Evolutionary conservation across 2,113 vertebrate species (phyloP).

Genomic region (Hucho hucho): DNA sequence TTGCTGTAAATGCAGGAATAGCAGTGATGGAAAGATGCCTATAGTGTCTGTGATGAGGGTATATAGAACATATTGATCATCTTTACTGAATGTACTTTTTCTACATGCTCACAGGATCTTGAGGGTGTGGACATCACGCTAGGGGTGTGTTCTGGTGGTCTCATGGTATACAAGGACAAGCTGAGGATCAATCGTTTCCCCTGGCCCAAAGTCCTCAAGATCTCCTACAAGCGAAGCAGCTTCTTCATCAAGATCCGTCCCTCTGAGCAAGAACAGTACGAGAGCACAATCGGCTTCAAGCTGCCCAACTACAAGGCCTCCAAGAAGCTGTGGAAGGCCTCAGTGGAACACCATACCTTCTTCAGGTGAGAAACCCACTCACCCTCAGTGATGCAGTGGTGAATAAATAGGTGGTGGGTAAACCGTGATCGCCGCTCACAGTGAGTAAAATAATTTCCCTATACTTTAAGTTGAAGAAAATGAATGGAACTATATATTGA

Average conservation of each 20-base stretch:
- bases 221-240: slow-evolving; percentile 95
- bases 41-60: too few relatives aligned
- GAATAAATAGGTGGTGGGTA: too few relatives aligned
- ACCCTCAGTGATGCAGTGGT: background rate
- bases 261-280: slow-evolving; percentile 92
- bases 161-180: slow-evolving; percentile 95
- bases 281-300: slow-evolving; percentile 93
- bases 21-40: background rate
- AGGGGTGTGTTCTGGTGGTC: slow-evolving; percentile 92
- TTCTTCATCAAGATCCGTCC: slow-evolving; percentile 95
- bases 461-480: too few relatives aligned
- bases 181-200: slow-evolving; percentile 93
- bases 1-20: slow-evolving; percentile 25
- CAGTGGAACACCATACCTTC: slow-evolving; percentile 95
- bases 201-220: slow-evolving; percentile 97
- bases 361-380: slow-evolving; percentile 82
- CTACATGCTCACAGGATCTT: slow-evolving; percentile 78
- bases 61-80: too few relatives aligned
- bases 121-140: slow-evolving; percentile 91
- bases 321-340: slow-evolving; percentile 97
- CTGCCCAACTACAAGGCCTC: slow-evolving; percentile 93
- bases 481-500: too few relatives aligned
- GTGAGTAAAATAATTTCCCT: too few relatives aligned
- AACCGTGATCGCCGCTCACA: too few relatives aligned
- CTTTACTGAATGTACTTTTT: background rate